These are phyloP conservation scores for Beris morrisii DNA, from an alignment of 2,888 invertebrate genomes.

Conservation along the genomic window DNA sequence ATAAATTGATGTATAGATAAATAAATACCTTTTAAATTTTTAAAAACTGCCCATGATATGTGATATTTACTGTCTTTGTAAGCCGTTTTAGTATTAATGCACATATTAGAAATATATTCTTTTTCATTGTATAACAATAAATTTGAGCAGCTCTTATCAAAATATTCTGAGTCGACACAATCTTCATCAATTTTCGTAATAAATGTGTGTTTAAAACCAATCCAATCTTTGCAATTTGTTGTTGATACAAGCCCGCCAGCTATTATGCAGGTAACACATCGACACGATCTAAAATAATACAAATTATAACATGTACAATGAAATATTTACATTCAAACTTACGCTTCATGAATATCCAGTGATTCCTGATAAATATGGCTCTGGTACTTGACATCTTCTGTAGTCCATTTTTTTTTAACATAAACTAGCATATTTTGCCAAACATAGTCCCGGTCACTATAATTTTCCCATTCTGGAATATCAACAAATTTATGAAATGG, in stretches of 20 bases:
- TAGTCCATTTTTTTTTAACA: conserved; percentile 51
- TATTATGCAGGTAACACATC: conserved; percentile 55
- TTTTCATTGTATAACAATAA: no score
- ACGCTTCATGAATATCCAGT: conserved; percentile 53
- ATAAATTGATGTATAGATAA: no score
- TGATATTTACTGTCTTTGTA: conserved; percentile 45
- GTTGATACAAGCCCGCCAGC: conserved; percentile 44
- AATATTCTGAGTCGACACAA: background rate
- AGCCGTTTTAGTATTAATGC: conserved; percentile 2
- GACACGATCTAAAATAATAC: conserved; percentile 48
- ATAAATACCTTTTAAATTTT: conserved; percentile 49
- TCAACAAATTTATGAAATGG: conserved; percentile 49
- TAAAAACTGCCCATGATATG: conserved; percentile 55
- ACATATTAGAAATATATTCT: no score
- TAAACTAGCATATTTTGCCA: conserved; percentile 55
- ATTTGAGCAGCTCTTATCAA: no score
- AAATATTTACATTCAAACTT: conserved; percentile 39
- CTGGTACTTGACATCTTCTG: conserved; percentile 49
- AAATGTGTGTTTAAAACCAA: conserved; percentile 52
- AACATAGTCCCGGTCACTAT: conserved; percentile 51
- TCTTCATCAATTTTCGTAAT: conserved; percentile 50
- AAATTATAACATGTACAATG: background rate
- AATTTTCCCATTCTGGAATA: conserved; percentile 52
- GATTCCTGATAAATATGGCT: conserved; percentile 52
- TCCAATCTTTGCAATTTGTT: background rate